These are phyloP conservation scores for Drosophila miranda DNA, from an alignment of 1,140 invertebrate genomes.

Conservation along the genomic window DNA sequence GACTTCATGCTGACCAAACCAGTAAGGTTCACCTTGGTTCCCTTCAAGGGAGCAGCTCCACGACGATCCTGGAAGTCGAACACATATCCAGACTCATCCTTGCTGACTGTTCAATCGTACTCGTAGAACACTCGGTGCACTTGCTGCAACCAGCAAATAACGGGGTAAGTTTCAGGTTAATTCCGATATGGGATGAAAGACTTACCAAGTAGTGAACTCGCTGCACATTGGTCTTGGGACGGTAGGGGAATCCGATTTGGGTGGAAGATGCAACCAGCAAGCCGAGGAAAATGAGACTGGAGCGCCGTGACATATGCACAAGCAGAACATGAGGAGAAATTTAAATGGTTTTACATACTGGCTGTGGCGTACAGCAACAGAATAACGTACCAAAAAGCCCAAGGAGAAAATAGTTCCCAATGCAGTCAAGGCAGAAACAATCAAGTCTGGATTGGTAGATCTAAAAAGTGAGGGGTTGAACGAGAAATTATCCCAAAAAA, in stretches of 20 bases:
- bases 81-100: conserved; percentile 87
- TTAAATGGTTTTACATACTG: too few species aligned
- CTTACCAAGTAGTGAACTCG: conserved; percentile 86
- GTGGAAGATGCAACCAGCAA: conserved; percentile 85
- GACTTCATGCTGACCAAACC: conserved; percentile 84
- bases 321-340: conserved; percentile 23
- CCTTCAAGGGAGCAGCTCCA: conserved; percentile 84
- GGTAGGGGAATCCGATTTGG: conserved; percentile 90
- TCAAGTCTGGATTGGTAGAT: conserved; percentile 85
- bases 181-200: not conserved
- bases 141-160: conserved; percentile 82
- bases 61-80: conserved; percentile 88
- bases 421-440: conserved; percentile 82
- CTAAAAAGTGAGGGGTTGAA: conserved; percentile 31
- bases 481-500: too few species aligned
- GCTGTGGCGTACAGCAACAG: not conserved
- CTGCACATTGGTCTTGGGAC: conserved; percentile 86
- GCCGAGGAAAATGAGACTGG: conserved; percentile 43
- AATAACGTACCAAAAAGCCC: conserved; percentile 62
- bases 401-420: conserved; percentile 72
- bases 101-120: conserved; percentile 83
- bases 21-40: conserved; percentile 68
- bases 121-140: conserved; percentile 85
- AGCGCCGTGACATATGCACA: conserved; percentile 62
- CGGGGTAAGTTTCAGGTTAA: not conserved